Evolutionary conservation across 2,113 vertebrate species (phyloP), one percentile per base, ranked within the genome.

Genomic region (Conger conger): DNA sequence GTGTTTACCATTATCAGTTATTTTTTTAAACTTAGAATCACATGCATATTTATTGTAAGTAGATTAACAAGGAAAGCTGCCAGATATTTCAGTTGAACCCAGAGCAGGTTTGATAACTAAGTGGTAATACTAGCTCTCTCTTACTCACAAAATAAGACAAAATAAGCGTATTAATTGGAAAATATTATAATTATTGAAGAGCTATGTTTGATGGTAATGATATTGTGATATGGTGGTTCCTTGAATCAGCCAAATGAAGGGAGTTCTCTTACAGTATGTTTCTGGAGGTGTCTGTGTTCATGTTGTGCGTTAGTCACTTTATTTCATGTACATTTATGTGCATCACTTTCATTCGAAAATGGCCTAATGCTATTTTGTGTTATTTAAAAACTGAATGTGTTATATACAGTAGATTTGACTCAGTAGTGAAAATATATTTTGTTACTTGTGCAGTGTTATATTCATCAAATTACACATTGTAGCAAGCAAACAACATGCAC

Each of bases 331-430:
- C 89, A 90, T 91, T 89, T 85, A 80, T 93, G 92, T 93, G 96
- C 95, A 96, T 97, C 97, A 95, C 95, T 93, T 88, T 93, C 93
- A 92, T 92, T 91, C 92, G 88, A 89, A 63, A 91, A 88, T 86
- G 54, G 88, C 90, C 83, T 93, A 86, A 87, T 89, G 93, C 84
- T 91, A 87, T 83, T 91, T 93, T 92, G 90, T 94, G 94, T 93
- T 94, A 89, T 95, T 94, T 90, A 94, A 93, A 63, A 86, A 95
- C 94, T 93, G 91, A 94, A 92, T 93, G 94, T 96, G 94, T 94
- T 94, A 93, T 92, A 92, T 89, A n/a, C n/a, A n/a, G n/a, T n/a
- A 88, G 86, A 88, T 88, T 89, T 91, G 89, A 90, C 85, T 84
- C 79, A 87, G 60, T 91, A 88, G 68, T 91, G 92, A 92, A 91